Base-by-base conservation (phyloP, 2,797 vertebrate genomes). In the Amniataba percoides region DNA sequence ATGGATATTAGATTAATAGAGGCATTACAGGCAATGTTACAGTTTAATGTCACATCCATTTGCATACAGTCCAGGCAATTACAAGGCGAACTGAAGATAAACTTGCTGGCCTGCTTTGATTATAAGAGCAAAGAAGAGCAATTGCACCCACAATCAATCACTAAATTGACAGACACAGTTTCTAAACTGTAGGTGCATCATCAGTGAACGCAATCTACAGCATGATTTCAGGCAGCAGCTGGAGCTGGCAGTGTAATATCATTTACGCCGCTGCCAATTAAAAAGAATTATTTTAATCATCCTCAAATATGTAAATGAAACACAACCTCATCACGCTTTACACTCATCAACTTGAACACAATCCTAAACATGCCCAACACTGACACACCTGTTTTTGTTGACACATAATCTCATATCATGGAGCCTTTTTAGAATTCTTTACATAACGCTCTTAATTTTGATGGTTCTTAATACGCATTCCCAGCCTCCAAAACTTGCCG, bases 1-100 rank as follows among this genome's bases (percentile, higher is more conserved):
- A 40, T 27, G 49, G 64, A 66, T 76, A 8, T 7, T 34, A 69
- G 52, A 80, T 81, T 78, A 81, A 77, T 66, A 15, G 48, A 74
- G 19, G 18, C 42, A 71, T 84, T 45, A 75, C 16, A 59, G 57
- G 16, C 65, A 45, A 15, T 34, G 25, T 52, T 60, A 58, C 53
- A 48, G 27, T 77, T 74, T 61, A 51, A 48, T 40, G 27, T 14
- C 25, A 16, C n/a, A 63, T 1, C 21, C n/a, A 82, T 75, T 83
- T 70, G 36, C 53, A 63, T 70, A 59, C 19, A 72, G 13, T 63
- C 16, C 12, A 64, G 46, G 13, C 34, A 71, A 59, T 81, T 82
- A 49, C 49, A 77, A 52, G 62, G 18, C 55, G 3, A 23, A 31
- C 21, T 52, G 18, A 67, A 62, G 65, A 78, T 59, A 69, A 82